Evolutionary conservation across 2,113 vertebrate genomes (phyloP).

Genomic region (Phylloscopus trochilus): DNA sequence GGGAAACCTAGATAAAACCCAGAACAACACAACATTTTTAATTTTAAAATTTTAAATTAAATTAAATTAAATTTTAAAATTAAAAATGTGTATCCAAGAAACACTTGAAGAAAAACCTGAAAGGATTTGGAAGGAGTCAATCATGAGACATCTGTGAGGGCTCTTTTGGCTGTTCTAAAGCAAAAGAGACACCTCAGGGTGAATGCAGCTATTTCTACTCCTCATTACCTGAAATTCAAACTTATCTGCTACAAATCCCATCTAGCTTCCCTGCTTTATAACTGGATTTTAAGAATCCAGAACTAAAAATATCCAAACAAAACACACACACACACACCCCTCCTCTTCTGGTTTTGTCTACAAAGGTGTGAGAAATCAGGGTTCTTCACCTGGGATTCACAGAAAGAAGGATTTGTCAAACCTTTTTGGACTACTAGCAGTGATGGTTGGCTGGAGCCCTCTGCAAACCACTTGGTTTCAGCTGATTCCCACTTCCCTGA

Average conservation of each 20-base stretch:
- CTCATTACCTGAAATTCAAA: neutral
- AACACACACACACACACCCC: neutral
- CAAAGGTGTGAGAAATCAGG: neutral
- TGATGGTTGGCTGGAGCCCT: neutral
- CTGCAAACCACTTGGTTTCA: neutral
- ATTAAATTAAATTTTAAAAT: neutral
- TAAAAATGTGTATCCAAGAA: neutral
- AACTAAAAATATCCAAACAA: neutral
- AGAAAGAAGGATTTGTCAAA: neutral
- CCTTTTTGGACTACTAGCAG: neutral
- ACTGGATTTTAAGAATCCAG: neutral
- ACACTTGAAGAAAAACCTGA: neutral
- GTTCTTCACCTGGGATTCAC: neutral
- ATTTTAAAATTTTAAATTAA: neutral
- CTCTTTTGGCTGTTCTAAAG: neutral
- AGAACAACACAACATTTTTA: neutral
- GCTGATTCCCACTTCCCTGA: neutral
- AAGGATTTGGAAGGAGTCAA: neutral
- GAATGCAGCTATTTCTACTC: neutral
- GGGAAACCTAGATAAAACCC: neutral
- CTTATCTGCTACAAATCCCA: neutral
- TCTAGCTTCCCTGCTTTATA: neutral
- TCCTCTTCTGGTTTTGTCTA: neutral
- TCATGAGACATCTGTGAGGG: neutral
- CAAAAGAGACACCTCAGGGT: neutral